A percentile compares a stretch with the other conserved stretches of the same genome.
phyloP scores from a whole-genome alignment of 2,797 vertebrate species.

The Crax fasciolata region DNA sequence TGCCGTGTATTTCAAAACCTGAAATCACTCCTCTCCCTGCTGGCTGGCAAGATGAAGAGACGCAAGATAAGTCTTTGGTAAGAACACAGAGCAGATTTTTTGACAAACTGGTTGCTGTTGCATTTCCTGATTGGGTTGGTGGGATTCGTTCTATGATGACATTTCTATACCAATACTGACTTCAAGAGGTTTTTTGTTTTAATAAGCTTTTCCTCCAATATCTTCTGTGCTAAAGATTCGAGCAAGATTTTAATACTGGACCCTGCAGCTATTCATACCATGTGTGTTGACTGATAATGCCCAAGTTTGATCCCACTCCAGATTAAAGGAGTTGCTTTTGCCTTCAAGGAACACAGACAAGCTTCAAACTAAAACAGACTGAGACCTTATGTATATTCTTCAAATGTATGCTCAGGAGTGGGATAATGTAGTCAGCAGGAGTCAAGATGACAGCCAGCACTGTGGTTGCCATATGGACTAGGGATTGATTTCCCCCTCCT shows the following conservation, averaged over 20 bases:
- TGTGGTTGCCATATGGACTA: constrained; percentile 31
- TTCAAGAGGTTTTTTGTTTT: not conserved
- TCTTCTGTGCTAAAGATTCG: not conserved
- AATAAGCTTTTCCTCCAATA: not conserved
- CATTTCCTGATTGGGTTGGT: not conserved
- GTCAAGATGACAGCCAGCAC: constrained; percentile 32
- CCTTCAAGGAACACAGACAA: constrained; percentile 29
- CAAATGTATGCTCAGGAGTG: constrained; percentile 24
- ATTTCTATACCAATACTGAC: not conserved
- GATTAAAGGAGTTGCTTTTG: constrained; percentile 46
- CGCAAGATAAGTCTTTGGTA: not conserved
- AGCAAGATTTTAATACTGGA: not conserved
- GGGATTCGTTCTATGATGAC: not conserved
- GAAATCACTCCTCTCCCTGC: not conserved
- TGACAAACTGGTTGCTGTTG: not conserved
- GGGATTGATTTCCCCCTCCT: constrained; percentile 40
- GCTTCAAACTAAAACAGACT: constrained; percentile 25
- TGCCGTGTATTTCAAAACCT: constrained; percentile 44
- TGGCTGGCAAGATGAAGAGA: not conserved
- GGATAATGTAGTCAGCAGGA: constrained; percentile 31
- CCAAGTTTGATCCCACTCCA: not conserved
- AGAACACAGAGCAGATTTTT: constrained; percentile 8
- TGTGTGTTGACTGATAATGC: not conserved
- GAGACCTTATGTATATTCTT: constrained; percentile 36
- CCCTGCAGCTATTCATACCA: not conserved